Percentiles rank a stretch among this genome's conserved stretches.
Evolutionary conservation across 2,113 vertebrate genomes (phyloP).

Genomic region (Poeciliopsis retropinna): DNA sequence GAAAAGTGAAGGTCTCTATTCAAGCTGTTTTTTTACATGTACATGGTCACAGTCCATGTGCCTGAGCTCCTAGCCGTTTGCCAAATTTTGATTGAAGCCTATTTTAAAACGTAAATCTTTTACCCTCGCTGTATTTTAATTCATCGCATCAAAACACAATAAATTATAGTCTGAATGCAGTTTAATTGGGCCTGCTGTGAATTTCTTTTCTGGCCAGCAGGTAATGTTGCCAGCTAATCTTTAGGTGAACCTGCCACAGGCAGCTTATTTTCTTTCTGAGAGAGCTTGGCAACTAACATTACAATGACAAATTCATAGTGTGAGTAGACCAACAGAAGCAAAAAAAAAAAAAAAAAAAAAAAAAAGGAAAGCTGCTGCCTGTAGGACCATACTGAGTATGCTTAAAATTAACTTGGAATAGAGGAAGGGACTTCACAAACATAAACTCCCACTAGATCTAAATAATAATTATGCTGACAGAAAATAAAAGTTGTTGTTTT

Average conservation of each 20-base stretch:
- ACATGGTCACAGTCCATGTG: not conserved
- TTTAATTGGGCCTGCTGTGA: not conserved
- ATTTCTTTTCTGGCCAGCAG: not conserved
- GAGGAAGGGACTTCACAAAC: not conserved
- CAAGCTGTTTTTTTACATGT: constrained; percentile 6
- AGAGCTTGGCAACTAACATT: not conserved
- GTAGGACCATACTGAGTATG: not conserved
- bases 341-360: not conserved
- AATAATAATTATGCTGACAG: not conserved
- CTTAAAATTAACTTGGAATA: not conserved
- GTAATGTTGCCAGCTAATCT: not conserved
- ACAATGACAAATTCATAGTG: not conserved
- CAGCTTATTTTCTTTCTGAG: not conserved
- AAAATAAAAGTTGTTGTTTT: not conserved
- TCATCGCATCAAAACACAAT: constrained; percentile 5
- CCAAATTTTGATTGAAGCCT: not conserved
- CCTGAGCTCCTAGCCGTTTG: not conserved
- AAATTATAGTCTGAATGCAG: not conserved
- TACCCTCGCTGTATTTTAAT: not conserved
- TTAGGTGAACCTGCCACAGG: not conserved
- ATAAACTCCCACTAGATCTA: not conserved
- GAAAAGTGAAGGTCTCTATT: constrained; percentile 14
- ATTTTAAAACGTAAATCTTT: not conserved
- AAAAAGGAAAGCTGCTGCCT: not conserved
- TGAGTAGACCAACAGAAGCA: not conserved